phyloP scores from a whole-genome alignment of 2,888 invertebrate species.

The Noctua janthe region DNA sequence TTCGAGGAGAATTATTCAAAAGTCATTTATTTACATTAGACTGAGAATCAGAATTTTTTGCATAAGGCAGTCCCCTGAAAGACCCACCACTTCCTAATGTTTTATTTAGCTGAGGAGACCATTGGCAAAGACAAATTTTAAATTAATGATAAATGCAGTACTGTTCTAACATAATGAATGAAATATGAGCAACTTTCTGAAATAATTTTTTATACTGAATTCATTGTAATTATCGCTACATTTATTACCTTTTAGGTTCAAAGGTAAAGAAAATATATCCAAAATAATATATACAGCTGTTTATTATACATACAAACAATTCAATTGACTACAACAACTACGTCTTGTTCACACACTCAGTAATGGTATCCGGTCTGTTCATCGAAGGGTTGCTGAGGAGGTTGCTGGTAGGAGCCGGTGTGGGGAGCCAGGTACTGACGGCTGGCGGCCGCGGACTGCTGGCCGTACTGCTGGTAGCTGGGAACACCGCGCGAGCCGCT shows the following conservation, averaged over 20 bases:
- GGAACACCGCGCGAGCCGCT: slow-evolving; percentile 54
- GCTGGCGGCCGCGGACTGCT: slow-evolving; percentile 74
- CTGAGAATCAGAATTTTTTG: not conserved
- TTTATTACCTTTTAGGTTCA: too few relatives aligned
- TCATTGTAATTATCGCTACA: not conserved
- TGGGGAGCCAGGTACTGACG: slow-evolving; percentile 84
- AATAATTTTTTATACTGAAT: not conserved
- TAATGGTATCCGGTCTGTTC: slow-evolving; percentile 85
- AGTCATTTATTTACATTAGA: too few relatives aligned
- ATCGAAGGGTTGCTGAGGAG: slow-evolving; percentile 84
- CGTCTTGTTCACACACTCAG: slow-evolving; percentile 64
- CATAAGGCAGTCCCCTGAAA: not conserved
- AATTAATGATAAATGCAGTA: not conserved
- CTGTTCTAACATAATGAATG: too few relatives aligned
- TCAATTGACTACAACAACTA: slow-evolving; percentile 63
- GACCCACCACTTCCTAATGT: not conserved
- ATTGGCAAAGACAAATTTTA: not conserved
- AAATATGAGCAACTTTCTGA: too few relatives aligned
- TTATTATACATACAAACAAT: slow-evolving; percentile 66
- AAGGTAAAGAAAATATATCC: not conserved
- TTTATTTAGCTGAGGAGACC: not conserved
- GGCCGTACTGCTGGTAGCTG: slow-evolving; percentile 37
- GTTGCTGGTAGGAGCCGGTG: slow-evolving; percentile 72
- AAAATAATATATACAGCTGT: slow-evolving; percentile 59
- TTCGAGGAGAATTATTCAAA: too few relatives aligned